These are phyloP conservation scores for Drosophila saltans DNA, from an alignment of 1,140 invertebrate species.

Conservation along the genomic window DNA sequence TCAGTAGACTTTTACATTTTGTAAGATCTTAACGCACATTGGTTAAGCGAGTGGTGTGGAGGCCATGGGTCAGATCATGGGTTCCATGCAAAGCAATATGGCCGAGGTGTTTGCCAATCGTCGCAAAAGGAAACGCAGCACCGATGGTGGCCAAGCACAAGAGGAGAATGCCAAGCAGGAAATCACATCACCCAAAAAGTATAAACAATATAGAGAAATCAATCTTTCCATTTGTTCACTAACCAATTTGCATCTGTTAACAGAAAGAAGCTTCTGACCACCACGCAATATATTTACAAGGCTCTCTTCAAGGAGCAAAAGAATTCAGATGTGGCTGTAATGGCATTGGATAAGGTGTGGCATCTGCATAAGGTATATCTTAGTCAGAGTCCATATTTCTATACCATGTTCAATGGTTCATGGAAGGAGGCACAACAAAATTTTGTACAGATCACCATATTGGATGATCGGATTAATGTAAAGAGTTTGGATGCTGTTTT, in stretches of 20 bases:
- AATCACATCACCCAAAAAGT: conserved; percentile 73
- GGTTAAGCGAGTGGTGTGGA: background rate
- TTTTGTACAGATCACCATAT: conserved; percentile 88
- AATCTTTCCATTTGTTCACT: background rate
- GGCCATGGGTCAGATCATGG: conserved; percentile 72
- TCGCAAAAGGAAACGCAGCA: conserved; percentile 73
- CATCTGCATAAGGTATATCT: conserved; percentile 91
- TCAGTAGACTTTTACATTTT: background rate
- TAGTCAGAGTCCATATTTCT: conserved; percentile 92
- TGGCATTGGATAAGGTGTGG: conserved; percentile 89
- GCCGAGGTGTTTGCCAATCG: conserved; percentile 64
- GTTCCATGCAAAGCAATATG: conserved; percentile 67
- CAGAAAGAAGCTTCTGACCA: conserved; percentile 89
- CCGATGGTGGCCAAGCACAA: conserved; percentile 44
- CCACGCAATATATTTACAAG: conserved; percentile 91
- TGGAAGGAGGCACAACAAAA: conserved; percentile 90
- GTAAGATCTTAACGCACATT: background rate
- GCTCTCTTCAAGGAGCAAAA: conserved; percentile 90
- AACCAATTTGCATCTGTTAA: conserved; percentile 30
- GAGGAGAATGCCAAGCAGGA: conserved; percentile 52
- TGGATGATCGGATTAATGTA: conserved; percentile 89
- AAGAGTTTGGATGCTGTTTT: conserved; percentile 89
- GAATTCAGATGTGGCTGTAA: conserved; percentile 90
- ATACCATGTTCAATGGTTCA: conserved; percentile 92
- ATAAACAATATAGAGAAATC: conserved; percentile 12